A percentile compares a stretch with the other conserved stretches of the same genome.
Evolutionary conservation across 2,797 vertebrate species (phyloP).

Genomic region (Brachymystax lenok): DNA sequence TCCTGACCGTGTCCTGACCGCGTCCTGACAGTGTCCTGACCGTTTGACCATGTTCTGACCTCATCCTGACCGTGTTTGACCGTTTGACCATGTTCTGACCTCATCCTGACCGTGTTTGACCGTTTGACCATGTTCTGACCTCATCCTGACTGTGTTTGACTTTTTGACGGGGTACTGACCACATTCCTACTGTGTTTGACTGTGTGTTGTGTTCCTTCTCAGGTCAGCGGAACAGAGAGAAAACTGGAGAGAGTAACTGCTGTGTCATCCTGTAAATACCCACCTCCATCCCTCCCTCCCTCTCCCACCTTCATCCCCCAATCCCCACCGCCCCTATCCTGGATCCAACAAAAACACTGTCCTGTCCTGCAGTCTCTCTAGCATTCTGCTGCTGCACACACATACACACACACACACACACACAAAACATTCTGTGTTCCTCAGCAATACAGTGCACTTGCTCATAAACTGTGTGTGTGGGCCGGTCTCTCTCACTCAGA

Average conservation of each 20-base stretch:
- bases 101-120: too few relatives aligned
- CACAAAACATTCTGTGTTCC: neutral
- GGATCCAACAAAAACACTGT: constrained; percentile 10
- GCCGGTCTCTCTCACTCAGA: constrained; percentile 1
- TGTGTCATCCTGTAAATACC: constrained; percentile 93
- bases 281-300: neutral
- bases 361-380: constrained; percentile 79
- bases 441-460: neutral
- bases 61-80: accelerated
- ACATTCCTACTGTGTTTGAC: neutral
- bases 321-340: constrained; percentile 31
- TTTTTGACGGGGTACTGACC: constrained; percentile 6
- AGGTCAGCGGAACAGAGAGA: constrained; percentile 98
- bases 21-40: too few relatives aligned
- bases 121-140: neutral
- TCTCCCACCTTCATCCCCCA: too few relatives aligned
- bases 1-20: too few relatives aligned
- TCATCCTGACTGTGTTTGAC: neutral
- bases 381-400: constrained; percentile 79
- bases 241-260: constrained; percentile 98
- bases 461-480: neutral
- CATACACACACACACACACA: constrained; percentile 56
- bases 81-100: too few relatives aligned
- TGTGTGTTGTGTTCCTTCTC: constrained; percentile 35
- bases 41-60: too few relatives aligned